Percentiles rank a stretch among this genome's conserved stretches.
phyloP scores from a whole-genome alignment of 2,888 invertebrate species.

The Oligia fasciuncula region DNA sequence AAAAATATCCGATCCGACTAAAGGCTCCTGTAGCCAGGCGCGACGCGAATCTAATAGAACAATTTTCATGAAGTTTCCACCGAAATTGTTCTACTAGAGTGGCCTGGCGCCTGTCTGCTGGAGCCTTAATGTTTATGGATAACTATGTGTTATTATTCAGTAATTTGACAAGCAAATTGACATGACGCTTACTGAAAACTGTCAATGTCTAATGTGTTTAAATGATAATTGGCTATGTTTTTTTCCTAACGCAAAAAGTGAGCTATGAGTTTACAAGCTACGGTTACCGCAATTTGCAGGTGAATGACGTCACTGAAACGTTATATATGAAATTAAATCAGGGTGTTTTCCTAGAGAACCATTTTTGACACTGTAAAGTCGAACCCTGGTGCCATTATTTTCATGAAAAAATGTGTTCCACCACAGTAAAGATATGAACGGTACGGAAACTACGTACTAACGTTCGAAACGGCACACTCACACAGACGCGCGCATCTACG shows the following conservation, averaged over 20 bases:
- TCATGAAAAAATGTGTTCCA: background rate
- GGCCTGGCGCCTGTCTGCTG: background rate
- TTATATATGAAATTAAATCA: background rate
- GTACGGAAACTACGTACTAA: too few species aligned
- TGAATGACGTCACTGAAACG: too few species aligned
- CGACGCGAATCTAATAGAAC: too few species aligned
- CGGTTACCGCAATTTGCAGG: too few species aligned
- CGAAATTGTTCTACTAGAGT: background rate
- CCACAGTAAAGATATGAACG: too few species aligned
- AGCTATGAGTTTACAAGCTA: too few species aligned
- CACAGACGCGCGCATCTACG: too few species aligned
- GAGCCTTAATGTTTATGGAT: background rate
- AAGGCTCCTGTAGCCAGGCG: too few species aligned
- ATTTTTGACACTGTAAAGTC: background rate
- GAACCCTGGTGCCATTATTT: background rate
- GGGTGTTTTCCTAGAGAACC: background rate
- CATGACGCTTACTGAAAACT: background rate
- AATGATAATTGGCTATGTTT: too few species aligned
- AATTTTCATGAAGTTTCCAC: too few species aligned
- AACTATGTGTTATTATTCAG: slow-evolving; percentile 6
- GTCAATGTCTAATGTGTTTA: background rate
- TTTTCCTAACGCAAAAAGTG: background rate
- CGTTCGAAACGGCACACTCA: too few species aligned
- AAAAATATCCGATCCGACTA: background rate
- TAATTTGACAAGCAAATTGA: slow-evolving; percentile 2